Conservation (phyloP, 2,888 invertebrate genomes). For the Caenorhabditis imperialis region DNA sequence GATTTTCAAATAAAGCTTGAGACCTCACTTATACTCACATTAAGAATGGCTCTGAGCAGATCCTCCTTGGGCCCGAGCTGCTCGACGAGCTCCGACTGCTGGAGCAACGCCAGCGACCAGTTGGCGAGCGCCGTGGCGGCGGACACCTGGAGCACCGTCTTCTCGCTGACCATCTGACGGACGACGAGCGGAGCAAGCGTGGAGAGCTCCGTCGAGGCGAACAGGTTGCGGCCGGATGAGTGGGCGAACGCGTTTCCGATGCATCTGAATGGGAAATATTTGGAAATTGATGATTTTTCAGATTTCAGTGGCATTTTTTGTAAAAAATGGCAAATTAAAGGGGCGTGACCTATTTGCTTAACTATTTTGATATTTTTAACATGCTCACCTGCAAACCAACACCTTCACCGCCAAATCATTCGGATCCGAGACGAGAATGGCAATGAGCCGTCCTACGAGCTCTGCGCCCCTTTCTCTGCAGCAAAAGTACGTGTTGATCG, state of each 20-base stretch:
- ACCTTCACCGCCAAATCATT: slow-evolving; percentile 83
- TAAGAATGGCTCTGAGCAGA: slow-evolving; percentile 66
- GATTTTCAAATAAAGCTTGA: too few relatives aligned
- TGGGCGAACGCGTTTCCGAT: slow-evolving; percentile 88
- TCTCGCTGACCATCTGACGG: slow-evolving; percentile 44
- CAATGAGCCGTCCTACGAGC: slow-evolving; percentile 70
- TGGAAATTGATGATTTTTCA: too few relatives aligned
- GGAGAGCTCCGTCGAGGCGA: slow-evolving; percentile 51
- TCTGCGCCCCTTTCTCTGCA: slow-evolving; percentile 12
- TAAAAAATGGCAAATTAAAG: background rate
- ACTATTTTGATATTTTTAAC: too few relatives aligned
- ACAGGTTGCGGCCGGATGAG: slow-evolving; percentile 67
- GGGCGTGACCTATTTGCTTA: background rate
- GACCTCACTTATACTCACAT: slow-evolving; percentile 29
- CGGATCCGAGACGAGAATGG: slow-evolving; percentile 80
- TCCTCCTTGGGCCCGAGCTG: slow-evolving; percentile 76
- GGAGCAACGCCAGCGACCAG: slow-evolving; percentile 65
- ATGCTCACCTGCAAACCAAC: slow-evolving; percentile 86
- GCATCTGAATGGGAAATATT: slow-evolving; percentile 21
- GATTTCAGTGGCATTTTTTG: too few relatives aligned
- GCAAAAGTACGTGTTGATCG: slow-evolving; percentile 80
- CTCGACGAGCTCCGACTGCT: slow-evolving; percentile 59
- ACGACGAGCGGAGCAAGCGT: slow-evolving; percentile 52
- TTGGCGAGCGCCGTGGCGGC: slow-evolving; percentile 71
- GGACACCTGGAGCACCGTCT: slow-evolving; percentile 62